Evolutionary conservation across 2,113 vertebrate species (phyloP).

Genomic region (Xyrauchen texanus): DNA sequence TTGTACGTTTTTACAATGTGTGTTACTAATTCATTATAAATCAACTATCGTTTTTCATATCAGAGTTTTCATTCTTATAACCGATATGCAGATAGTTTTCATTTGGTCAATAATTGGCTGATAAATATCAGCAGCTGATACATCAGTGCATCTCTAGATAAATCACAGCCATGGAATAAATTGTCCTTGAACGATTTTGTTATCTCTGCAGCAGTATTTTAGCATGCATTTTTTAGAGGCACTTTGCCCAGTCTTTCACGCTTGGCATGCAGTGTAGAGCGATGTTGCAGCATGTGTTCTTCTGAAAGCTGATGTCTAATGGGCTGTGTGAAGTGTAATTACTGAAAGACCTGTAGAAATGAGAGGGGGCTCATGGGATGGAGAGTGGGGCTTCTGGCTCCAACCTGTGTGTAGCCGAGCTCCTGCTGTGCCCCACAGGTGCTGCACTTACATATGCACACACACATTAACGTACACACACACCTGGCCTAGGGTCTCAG

Average conservation of each 20-base stretch:
- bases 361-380: conserved; percentile 50
- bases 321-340: conserved; percentile 54
- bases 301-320: conserved; percentile 51
- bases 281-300: conserved; percentile 31
- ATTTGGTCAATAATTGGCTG: too few relatives aligned
- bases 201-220: too few relatives aligned
- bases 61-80: too few relatives aligned
- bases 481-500: conserved; percentile 57
- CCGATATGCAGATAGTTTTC: too few relatives aligned
- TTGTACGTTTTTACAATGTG: too few relatives aligned
- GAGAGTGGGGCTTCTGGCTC: conserved; percentile 52
- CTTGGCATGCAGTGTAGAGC: conserved; percentile 38
- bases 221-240: too few relatives aligned
- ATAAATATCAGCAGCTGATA: too few relatives aligned
- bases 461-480: conserved; percentile 28
- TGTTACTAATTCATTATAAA: too few relatives aligned
- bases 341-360: conserved; percentile 55
- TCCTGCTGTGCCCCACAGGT: conserved; percentile 50
- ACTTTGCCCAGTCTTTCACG: conserved; percentile 12
- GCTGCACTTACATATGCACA: conserved; percentile 48
- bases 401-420: conserved; percentile 53
- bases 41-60: too few relatives aligned
- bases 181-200: too few relatives aligned
- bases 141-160: too few relatives aligned
- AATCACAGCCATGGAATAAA: too few relatives aligned